Conservation (phyloP, 2,797 vertebrate genomes). For the Arnoldichthys spilopterus region DNA sequence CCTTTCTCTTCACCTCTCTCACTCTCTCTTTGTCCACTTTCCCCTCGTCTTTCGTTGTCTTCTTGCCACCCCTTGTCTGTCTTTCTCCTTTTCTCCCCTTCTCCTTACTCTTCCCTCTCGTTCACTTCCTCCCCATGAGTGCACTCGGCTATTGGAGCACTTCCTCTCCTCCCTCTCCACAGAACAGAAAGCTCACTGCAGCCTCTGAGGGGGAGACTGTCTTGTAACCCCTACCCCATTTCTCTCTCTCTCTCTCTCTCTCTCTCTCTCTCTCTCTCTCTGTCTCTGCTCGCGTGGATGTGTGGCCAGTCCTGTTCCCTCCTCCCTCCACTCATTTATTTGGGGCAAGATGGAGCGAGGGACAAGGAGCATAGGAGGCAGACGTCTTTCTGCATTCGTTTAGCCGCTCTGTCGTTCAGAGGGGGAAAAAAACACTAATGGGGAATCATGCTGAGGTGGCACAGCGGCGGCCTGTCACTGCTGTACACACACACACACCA, state of each 20-base stretch:
- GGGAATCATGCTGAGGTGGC: slow-evolving; percentile 44
- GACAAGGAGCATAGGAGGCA: neutral
- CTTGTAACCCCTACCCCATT: slow-evolving; percentile 51
- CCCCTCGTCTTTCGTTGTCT: neutral
- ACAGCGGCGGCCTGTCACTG: slow-evolving; percentile 7
- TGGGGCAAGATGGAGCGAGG: neutral
- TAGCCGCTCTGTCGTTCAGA: slow-evolving; percentile 26
- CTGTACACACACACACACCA: slow-evolving; percentile 27
- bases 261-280: neutral
- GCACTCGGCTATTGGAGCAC: no score
- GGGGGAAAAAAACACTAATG: slow-evolving; percentile 45
- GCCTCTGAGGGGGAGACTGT: slow-evolving; percentile 72
- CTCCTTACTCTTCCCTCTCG: no score
- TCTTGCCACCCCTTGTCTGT: neutral
- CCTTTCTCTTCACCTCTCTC: neutral
- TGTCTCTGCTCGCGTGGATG: neutral
- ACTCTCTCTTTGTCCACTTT: neutral
- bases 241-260: neutral
- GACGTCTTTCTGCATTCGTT: slow-evolving; percentile 30
- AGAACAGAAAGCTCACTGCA: slow-evolving; percentile 63
- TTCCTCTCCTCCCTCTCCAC: no score
- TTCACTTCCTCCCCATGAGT: no score
- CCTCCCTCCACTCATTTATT: slow-evolving; percentile 42
- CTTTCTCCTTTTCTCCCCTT: neutral
- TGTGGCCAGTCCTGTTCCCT: slow-evolving; percentile 40